Base-by-base conservation (phyloP, 2,888 invertebrate genomes). In the Cephus rjabovi region DNA sequence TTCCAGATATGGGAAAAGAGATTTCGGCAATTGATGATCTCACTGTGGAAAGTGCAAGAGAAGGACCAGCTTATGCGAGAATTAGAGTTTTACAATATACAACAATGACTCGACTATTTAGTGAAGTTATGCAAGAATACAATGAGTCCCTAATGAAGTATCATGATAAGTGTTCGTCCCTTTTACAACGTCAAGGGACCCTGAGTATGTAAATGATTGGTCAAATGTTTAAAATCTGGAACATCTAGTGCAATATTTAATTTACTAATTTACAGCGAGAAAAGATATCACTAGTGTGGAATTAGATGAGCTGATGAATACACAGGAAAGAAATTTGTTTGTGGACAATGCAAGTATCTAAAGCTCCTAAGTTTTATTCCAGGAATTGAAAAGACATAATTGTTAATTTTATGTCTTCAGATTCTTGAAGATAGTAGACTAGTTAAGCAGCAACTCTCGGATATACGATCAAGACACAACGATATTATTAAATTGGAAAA, bases 401-500 rank as follows among this genome's bases (percentile, higher is more conserved):
- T 30, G 37, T 3, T 6, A 12, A 68, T 71, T 31, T 71, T 71
- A 80, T 80, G 37, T 78, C 86, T 89, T 77, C 90, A 97, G 96
- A 95, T 97, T 91, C 94, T 96, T 87, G 95, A 95, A 83, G 96
- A 97, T 91, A 97, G 96, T 76, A 94, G 94, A 87, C 94, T 95
- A 91, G 97, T 96, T 69, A 95, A 95, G 84, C 92, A 93, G 84
- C 94, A 95, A 89, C 93, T 98, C 87, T 95, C 95, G 82, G 97
- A 97, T 87, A 95, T 97, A 84, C 95, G 97, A 93, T 95, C 95
- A 83, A 93, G 98, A 76, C 97, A 97, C 91, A 94, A 95, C 85
- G 97, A 97, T 92, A 94, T 98, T 84, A 91, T 95, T 84, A 96
- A 96, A 90, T 93, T 97, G 81, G 98, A 98, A 93, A 94, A 94